Base-by-base conservation (phyloP, 2,888 invertebrate species). In the Patella depressa region DNA sequence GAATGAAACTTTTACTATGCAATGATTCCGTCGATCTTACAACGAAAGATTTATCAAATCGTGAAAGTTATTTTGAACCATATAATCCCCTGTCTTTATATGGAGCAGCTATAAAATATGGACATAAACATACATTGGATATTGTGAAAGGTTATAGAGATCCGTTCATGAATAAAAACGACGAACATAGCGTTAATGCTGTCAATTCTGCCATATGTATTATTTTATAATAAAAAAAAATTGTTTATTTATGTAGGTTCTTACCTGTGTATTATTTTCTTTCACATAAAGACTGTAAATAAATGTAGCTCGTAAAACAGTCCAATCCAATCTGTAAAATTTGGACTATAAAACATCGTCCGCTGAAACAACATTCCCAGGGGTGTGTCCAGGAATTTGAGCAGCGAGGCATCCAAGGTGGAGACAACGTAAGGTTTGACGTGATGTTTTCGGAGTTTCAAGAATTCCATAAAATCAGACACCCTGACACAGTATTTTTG, bases 71-170 rank as follows among this genome's bases (percentile, higher is more conserved):
- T 81, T 85, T 88, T 69, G 82, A 85, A 45, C 87, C 86, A 1
- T 86, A 85, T 76, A 78, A 84, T 53, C 89, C 89, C 12, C 70
- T 89, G 53, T 84, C 89, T 1, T 78, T 90, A 17, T 82, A 88
- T 53, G 88, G 88, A 0, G 88, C 89, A 9, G 90, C 89, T 9
- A 72, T 88, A 53, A 87, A 85, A 75, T 88, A 88, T 78, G 88
- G 88, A 0, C 90, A 90, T 78, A 83, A 83, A 54, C 87, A 89
- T 78, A 79, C 89, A 9, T 80, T 90, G 34, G 80, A 83, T 71
- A 73, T 89, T 71, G 74, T 89, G 53, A 85, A 84, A 72, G 80
- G 79, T 19, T 53, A 72, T 17, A 45, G 54, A 59, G 19, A 34
- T 11, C n/a, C 65, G n/a, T 29, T 53, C 59, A 70, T 72, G 54